Percentiles rank a stretch among this genome's conserved stretches.
Conservation (phyloP, 2,113 vertebrate species). For the Plotosus lineatus region DNA sequence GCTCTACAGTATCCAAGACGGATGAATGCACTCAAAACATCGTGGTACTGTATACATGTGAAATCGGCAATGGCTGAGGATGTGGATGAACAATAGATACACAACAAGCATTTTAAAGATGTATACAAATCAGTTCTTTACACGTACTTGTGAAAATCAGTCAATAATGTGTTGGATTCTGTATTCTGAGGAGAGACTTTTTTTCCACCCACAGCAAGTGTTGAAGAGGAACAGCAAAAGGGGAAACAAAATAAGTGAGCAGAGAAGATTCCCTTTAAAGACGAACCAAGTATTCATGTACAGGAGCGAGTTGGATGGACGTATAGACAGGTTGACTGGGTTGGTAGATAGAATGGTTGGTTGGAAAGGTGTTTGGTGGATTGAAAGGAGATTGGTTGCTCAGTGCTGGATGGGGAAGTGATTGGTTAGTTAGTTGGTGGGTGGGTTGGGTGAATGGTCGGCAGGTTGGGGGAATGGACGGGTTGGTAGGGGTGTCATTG, state of each 20-base stretch:
- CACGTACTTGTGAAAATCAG: background rate
- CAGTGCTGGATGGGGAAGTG: background rate
- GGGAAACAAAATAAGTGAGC: conserved; percentile 63
- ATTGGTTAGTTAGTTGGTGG: background rate
- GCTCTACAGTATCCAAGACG: background rate
- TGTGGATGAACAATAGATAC: background rate
- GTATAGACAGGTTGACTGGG: background rate
- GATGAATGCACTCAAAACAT: background rate
- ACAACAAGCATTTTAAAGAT: background rate
- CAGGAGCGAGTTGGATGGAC: background rate
- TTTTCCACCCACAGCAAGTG: conserved; percentile 38
- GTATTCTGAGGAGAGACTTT: conserved; percentile 52
- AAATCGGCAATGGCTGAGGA: background rate
- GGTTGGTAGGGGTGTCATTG: background rate
- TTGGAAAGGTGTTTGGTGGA: background rate
- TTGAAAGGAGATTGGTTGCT: background rate
- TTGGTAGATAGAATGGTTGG: background rate
- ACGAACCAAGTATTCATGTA: background rate
- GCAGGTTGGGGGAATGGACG: background rate
- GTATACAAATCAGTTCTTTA: background rate
- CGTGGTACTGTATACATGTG: background rate
- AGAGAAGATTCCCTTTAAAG: conserved; percentile 60
- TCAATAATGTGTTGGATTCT: background rate
- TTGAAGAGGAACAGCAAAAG: conserved; percentile 50
- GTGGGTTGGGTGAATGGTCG: background rate